Evolutionary conservation across 2,113 vertebrate genomes (phyloP), one percentile per base, ranked within the genome.

Genomic region (Percina caprodes): DNA sequence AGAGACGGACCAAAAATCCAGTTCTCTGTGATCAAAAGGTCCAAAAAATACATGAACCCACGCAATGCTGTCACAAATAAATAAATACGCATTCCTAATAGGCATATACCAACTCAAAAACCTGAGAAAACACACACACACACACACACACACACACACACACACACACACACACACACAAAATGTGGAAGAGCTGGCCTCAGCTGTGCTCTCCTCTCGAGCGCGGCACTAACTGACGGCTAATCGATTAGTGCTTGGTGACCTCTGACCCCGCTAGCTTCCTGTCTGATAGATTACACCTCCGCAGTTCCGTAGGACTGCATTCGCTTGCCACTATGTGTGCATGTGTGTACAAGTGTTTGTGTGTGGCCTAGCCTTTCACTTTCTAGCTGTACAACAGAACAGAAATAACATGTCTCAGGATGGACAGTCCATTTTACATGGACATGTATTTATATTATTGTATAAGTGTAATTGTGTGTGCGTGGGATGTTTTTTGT

Each of bases 221-320:
- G 96, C 93, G 89, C 94, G 9, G 88, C 95, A 90, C 95, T 96
- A 96, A 97, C 96, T 97, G 97, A 97, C 97, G 96, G 97, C 96
- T 97, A 99, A 99, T 99, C 97, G 97, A 99, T 99, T 98, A 97
- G 96, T 93, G 96, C 97, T 96, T 93, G 23, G 89, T 94, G 96
- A 97, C 97, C 97, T 96, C 93, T 97, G 97, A 99, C 97, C 88
- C 93, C 77, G 39, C 85, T 62, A 96, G 97, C 96, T 94, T 93
- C 90, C 95, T 93, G 95, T 95, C 96, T 97, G 96, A 98, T 96
- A 97, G 96, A 96, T 96, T 96, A 97, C 94, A 96, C 91, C 92
- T 92, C 91, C 87, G 73, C 92, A 91, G 80, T 80, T 86, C 76
- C 72, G 82, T 54, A 86, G 83, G 79, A 82, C 66, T 76, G 84